Base-by-base conservation (phyloP, 2,113 vertebrate genomes). In the Equus quagga region DNA sequence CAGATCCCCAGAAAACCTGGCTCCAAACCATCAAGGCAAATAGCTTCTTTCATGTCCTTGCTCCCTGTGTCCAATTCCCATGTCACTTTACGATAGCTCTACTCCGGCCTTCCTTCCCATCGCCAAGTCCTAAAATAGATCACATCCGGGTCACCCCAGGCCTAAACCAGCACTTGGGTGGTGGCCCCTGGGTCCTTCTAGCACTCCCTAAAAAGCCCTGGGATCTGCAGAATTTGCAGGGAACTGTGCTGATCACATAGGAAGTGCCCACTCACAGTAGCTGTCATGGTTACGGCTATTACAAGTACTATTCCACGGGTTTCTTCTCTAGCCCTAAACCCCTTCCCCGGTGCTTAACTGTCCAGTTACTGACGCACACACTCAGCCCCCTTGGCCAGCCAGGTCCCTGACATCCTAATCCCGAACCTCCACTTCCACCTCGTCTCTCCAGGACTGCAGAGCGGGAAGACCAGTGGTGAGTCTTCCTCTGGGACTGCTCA, bases 311-410 rank as follows among this genome's bases (percentile, higher is more conserved):
- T 26, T 60, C 56, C 1, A 0, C 51, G 17, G 67, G 28, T 8
- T 58, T 10, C 33, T 44, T 70, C 51, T 21, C 18, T 51, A 31
- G 5, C 44, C 28, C 65, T 13, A 58, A 49, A 3, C 3, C n/a
- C 49, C 85, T 73, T 26, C 73, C 72, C 41, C 2, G 8, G 2
- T 21, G 33, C 41, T 14, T 24, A 12, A 15, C 0, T 0, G 49
- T n/a, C 72, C 49, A 49, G 54, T 7, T 78, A 36, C 31, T 15
- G 49, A 49, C 3, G 2, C 1, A 11, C 9, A 31, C 33, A 0
- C 60, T 24, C 0, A 0, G 4, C 15, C 18, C 33, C 19, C 11
- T 3, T 3, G 1, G 54, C 26, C 89, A 28, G 21, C 46, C 54
- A 44, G 33, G 28, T 41, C 44, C 41, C 67, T 51, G 3, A 33